Evolutionary conservation across 2,113 vertebrate species (phyloP).

Genomic region (Petroica traversi): DNA sequence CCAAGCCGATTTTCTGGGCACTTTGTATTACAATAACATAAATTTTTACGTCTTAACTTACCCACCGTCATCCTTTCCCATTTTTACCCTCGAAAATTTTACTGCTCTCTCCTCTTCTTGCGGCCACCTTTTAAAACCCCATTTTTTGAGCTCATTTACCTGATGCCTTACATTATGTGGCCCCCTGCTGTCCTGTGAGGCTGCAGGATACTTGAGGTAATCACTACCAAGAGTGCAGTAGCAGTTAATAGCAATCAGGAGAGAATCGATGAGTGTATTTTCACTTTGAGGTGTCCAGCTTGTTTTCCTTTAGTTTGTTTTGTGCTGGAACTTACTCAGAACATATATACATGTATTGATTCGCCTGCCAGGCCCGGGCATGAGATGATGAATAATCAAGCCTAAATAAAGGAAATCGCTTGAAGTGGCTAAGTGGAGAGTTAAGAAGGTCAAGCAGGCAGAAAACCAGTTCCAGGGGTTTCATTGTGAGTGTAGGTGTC

Average conservation of each 20-base stretch:
- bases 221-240: not conserved
- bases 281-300: not conserved
- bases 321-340: not conserved
- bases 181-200: not conserved
- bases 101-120: not conserved
- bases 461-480: not conserved
- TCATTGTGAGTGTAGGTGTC: not conserved
- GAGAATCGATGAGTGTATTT: not conserved
- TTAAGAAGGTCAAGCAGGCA: not conserved
- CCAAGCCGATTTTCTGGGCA: not conserved
- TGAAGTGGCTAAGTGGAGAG: not conserved
- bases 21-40: fast-evolving
- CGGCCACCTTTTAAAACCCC: not conserved
- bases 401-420: not conserved
- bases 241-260: not conserved
- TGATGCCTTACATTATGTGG: slow-evolving; percentile 30
- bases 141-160: not conserved
- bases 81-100: not conserved
- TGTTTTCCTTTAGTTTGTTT: not conserved
- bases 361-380: not conserved
- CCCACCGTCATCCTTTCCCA: not conserved
- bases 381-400: not conserved
- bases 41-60: not conserved
- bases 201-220: not conserved
- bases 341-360: not conserved